Base-by-base conservation (phyloP, 2,888 invertebrate species). In the Meta bourneti region DNA sequence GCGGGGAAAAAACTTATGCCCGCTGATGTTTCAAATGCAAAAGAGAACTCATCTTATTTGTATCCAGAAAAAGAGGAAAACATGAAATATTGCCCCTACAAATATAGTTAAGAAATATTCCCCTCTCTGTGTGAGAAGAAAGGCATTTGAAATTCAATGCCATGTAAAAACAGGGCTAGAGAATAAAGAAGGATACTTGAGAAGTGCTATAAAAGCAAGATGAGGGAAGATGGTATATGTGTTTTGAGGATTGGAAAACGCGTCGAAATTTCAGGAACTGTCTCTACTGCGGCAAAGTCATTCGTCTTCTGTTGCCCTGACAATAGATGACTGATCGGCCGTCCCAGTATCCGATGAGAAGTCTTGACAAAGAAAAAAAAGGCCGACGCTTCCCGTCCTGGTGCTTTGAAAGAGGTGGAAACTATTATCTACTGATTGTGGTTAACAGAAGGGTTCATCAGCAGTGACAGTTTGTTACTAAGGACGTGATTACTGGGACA, bases 291-390 rank as follows among this genome's bases (percentile, higher is more conserved):
- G 84, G 85, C 61, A 85, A 90, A 90, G 85, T 80, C 83, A 90
- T 90, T 85, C 90, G 81, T 90, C 91, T 91, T 91, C 19, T 51
- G 81, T 51, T 61, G 48, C 80, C 52, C 82, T 82, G 87, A 91
- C 91, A 91, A 91, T 86, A 82, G 86, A 78, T 82, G 91, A 91
- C 81, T 86, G 91, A 91, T 91, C 19, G 86, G 11, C 20, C 70
- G 52, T 75, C 75, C 72, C 69, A 20, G 69, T 52, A 75, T 82
- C 61, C 81, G 86, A 86, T 91, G 74, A 91, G 52, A 19, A 0
- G 61, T 75, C 69, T 74, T 52, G 49, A 74, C 52, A 54, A 52
- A 85, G 75, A 87, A 51, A 52, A 52, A 79, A 81, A 75, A 74
- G 74, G 51, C n/a, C 11, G 48, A 88, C 48, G 20, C 54, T 54